Base-by-base conservation (phyloP, 2,797 vertebrate genomes). In the Natrix natrix region DNA sequence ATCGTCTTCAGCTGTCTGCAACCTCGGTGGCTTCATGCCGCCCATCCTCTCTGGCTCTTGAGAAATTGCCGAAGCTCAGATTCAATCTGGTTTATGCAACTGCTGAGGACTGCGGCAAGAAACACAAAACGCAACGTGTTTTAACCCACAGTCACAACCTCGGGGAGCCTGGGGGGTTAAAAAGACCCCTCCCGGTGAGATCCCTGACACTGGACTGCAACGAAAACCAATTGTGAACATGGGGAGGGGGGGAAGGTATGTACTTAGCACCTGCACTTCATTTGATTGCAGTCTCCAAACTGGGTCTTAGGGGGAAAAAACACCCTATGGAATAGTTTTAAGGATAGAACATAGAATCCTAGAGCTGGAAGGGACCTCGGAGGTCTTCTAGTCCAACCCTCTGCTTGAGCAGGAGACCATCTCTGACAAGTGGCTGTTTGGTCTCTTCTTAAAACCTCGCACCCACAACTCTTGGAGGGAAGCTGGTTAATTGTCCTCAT, bases 81-180 rank as follows among this genome's bases (percentile, higher is more conserved):
- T 43, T 78, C 69, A 43, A 20, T 10, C 32, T 78, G 32, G 32
- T 37, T 32, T 69, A 7, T 14, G 13, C 66, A 16, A 16, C 69
- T 37, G 69, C 69, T 78, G 16, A 43, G 69, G 16, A 37, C 7
- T 8, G 32, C 7, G 3, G 7, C 16, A 74, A 74, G 32, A 37
- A 37, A 37, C 16, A 8, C 69, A 37, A 20, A 20, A 20, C 0
- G 8, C 8, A 1, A 20, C 37, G 7, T 4, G 8, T 20, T 20
- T 8, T n/a, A n/a, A 20, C 7, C 16, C 2, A 32, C 16, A 8
- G 69, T 10, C 69, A 1, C 32, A 43, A 8, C 69, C 16, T 16
- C 20, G 69, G 69, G 6, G 32, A 20, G 2, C n/a, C 28, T 69
- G 28, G n/a, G 63, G 0, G 13, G 28, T 22, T 60, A 60, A 20